phyloP scores from a whole-genome alignment of 2,113 vertebrate genomes.

The Tragelaphus imberbis region DNA sequence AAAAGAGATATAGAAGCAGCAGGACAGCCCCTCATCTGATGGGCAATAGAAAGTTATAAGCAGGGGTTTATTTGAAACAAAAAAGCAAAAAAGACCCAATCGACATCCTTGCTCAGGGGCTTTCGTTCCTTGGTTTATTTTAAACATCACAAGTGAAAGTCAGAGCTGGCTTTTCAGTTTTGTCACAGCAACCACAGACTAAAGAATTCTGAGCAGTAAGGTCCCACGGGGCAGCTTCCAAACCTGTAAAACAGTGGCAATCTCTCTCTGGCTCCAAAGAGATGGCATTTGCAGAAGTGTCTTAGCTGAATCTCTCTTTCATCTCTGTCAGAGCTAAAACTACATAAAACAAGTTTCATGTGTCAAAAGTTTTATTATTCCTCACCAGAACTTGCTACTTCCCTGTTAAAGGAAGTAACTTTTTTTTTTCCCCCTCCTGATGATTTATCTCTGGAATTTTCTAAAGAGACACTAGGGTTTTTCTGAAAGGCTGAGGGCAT shows the following conservation, averaged over 20 bases:
- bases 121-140: conserved; percentile 44
- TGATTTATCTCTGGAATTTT: conserved; percentile 1
- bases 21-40: conserved; percentile 27
- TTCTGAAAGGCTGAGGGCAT: background rate
- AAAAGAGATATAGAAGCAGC: background rate
- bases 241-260: background rate
- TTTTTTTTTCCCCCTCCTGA: background rate
- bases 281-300: background rate
- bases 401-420: background rate
- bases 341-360: background rate
- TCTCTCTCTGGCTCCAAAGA: background rate
- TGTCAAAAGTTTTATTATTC: background rate
- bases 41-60: background rate
- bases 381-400: background rate
- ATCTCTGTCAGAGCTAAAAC: conserved; percentile 5
- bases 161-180: background rate
- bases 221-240: background rate
- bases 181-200: background rate
- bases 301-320: background rate
- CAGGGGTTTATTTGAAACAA: background rate
- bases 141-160: conserved; percentile 46
- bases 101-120: background rate
- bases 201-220: background rate
- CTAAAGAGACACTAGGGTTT: background rate
- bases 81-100: background rate